Evolutionary conservation across 2,888 invertebrate genomes (phyloP).

Genomic region (Cheilosia scutellata): DNA sequence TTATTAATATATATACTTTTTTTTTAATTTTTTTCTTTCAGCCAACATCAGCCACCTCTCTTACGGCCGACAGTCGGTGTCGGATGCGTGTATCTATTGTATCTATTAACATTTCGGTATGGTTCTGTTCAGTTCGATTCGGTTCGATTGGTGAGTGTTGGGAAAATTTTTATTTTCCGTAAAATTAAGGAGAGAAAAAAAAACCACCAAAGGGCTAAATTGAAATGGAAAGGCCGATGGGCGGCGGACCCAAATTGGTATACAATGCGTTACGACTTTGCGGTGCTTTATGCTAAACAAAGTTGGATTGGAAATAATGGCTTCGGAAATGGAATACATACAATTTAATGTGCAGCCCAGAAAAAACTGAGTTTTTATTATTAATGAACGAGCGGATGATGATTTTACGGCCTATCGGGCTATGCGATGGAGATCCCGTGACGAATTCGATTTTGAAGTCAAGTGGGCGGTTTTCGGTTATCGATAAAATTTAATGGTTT

Average conservation of each 20-base stretch:
- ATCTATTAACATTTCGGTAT: background rate
- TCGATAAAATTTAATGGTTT: slow-evolving; percentile 4
- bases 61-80: background rate
- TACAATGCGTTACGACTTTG: slow-evolving; percentile 15
- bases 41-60: slow-evolving; percentile 39
- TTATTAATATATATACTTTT: slow-evolving; percentile 32
- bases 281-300: slow-evolving; percentile 50
- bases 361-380: slow-evolving; percentile 27
- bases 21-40: too few relatives aligned
- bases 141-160: slow-evolving; percentile 8
- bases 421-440: slow-evolving; percentile 32
- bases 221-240: background rate
- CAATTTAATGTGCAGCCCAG: background rate
- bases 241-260: background rate
- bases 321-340: background rate
- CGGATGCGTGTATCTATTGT: background rate
- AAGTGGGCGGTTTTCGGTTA: slow-evolving; percentile 47
- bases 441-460: slow-evolving; percentile 46
- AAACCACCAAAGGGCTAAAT: background rate
- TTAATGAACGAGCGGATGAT: slow-evolving; percentile 63
- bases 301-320: slow-evolving; percentile 1
- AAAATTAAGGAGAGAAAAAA: slow-evolving; percentile 1
- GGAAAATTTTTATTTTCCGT: slow-evolving; percentile 21
- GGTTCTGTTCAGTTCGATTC: slow-evolving; percentile 15
- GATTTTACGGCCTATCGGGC: slow-evolving; percentile 38